Conservation (phyloP, 1,140 invertebrate species). For the Eumeta japonica region DNA sequence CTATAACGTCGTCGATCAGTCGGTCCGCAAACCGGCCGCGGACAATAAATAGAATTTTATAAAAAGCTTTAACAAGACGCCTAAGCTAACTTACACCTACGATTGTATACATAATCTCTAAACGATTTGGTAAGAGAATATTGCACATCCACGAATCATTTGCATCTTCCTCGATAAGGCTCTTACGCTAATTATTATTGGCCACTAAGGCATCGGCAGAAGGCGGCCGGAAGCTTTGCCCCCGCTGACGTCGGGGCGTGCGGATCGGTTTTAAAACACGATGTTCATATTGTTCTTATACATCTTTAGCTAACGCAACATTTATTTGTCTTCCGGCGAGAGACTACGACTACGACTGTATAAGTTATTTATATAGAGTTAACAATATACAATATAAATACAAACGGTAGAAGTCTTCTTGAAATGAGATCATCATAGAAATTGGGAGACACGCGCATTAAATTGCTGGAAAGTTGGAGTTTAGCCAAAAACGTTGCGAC, state of each 20-base stretch:
- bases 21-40: slow-evolving; percentile 42
- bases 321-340: too few species aligned
- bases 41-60: slow-evolving; percentile 54
- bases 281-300: too few species aligned
- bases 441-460: too few species aligned
- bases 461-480: too few species aligned
- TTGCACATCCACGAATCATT: slow-evolving; percentile 33
- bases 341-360: too few species aligned
- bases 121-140: slow-evolving; percentile 50
- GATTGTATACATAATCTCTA: slow-evolving; percentile 52
- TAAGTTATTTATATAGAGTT: too few species aligned
- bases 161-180: slow-evolving; percentile 11
- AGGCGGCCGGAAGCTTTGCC: slow-evolving; percentile 29
- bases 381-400: too few species aligned
- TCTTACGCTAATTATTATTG: slow-evolving; percentile 9
- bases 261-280: too few species aligned
- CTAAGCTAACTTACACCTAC: slow-evolving; percentile 53
- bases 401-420: too few species aligned
- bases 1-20: slow-evolving; percentile 51
- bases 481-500: slow-evolving; percentile 19
- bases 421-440: too few species aligned
- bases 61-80: slow-evolving; percentile 55
- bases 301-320: too few species aligned
- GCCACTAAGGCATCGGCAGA: slow-evolving; percentile 36
- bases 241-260: too few species aligned